Conservation (phyloP, 2,888 invertebrate genomes). For the Bruchidius siliquastri region DNA sequence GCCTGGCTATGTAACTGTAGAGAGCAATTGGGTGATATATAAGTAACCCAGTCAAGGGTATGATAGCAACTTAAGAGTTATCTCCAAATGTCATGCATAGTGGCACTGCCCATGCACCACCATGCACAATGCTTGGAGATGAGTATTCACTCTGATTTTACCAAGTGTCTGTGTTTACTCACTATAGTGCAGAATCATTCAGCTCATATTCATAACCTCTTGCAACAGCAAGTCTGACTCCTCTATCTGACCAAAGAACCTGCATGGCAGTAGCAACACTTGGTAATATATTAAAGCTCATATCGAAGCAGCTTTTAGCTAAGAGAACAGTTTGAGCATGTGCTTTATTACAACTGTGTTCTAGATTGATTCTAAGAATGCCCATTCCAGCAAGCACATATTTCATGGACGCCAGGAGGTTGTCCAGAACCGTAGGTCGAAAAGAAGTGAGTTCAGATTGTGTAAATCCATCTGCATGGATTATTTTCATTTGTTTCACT, state of each 20-base stretch:
- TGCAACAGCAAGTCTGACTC: constrained; percentile 59
- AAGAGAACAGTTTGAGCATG: constrained; percentile 53
- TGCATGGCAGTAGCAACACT: constrained; percentile 52
- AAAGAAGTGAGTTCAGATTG: constrained; percentile 57
- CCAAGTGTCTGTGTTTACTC: constrained; percentile 43
- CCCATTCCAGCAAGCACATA: constrained; percentile 65
- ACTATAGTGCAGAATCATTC: constrained; percentile 64
- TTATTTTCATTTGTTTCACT: constrained; percentile 67
- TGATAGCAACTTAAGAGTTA: no score
- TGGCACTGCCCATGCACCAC: no score
- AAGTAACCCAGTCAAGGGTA: no score
- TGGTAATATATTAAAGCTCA: constrained; percentile 52
- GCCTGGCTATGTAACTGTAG: no score
- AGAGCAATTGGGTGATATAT: no score
- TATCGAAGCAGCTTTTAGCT: constrained; percentile 53
- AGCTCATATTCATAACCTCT: constrained; percentile 63
- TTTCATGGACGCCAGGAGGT: constrained; percentile 62
- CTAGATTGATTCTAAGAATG: constrained; percentile 57
- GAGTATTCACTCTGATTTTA: no score
- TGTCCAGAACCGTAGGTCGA: constrained; percentile 60
- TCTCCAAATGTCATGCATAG: no score
- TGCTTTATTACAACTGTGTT: constrained; percentile 55
- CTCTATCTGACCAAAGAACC: constrained; percentile 60
- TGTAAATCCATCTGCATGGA: constrained; percentile 63
- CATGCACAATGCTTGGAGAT: no score